Conservation (phyloP, 2,888 invertebrate species). For the Sarcophaga rosellei region DNA sequence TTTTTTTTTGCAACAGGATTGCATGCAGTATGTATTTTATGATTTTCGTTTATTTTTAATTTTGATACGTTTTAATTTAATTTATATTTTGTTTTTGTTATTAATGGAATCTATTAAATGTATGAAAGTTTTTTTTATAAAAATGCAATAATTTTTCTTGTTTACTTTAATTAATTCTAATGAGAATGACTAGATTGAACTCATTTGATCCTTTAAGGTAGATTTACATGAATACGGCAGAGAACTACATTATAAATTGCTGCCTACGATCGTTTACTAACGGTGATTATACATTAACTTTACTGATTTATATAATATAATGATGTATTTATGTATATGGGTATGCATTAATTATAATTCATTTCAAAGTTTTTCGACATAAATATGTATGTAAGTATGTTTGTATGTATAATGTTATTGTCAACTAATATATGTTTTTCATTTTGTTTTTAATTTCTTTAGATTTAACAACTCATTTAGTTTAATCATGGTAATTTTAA, state of each 20-base stretch:
- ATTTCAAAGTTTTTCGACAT: background rate
- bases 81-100: too few species aligned
- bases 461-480: constrained; percentile 48
- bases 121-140: constrained; percentile 3
- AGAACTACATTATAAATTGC: background rate
- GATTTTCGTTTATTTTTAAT: background rate
- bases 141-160: constrained; percentile 22
- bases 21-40: constrained; percentile 5
- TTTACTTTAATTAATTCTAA: too few species aligned
- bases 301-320: too few species aligned
- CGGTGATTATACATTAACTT: background rate
- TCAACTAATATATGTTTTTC: constrained; percentile 64
- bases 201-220: constrained; percentile 35
- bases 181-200: constrained; percentile 68
- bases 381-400: constrained; percentile 22
- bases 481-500: constrained; percentile 55
- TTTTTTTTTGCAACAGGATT: constrained; percentile 43
- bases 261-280: background rate
- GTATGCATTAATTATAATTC: too few species aligned
- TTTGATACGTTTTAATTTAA: background rate
- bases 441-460: background rate
- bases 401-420: constrained; percentile 64
- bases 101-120: constrained; percentile 9
- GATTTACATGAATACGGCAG: constrained; percentile 3
- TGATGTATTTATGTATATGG: constrained; percentile 23